Percentiles rank a stretch among this genome's conserved stretches.
Conservation (phyloP, 2,113 vertebrate species). For the Forbesichthys agassizii region DNA sequence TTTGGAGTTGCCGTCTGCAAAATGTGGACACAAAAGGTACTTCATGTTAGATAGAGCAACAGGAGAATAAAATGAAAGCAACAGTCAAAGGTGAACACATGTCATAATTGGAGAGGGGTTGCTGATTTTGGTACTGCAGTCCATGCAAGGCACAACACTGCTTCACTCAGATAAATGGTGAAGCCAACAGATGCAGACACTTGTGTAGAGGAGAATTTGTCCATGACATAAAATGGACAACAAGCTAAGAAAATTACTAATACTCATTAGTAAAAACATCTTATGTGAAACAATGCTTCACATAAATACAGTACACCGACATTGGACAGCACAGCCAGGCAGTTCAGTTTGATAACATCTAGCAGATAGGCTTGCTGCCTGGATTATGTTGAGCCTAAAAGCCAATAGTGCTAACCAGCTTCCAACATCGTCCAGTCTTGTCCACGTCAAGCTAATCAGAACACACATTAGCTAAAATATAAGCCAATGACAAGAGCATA, state of each 20-base stretch:
- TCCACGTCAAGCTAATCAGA: background rate
- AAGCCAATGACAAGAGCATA: background rate
- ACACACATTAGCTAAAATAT: background rate
- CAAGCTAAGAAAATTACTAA: no score
- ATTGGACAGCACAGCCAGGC: conserved; percentile 2
- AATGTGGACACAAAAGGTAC: conserved; percentile 97
- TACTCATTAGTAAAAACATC: no score
- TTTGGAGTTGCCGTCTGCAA: conserved; percentile 98
- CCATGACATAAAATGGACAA: no score
- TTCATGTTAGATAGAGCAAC: conserved; percentile 86
- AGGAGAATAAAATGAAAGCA: conserved; percentile 77
- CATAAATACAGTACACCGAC: conserved; percentile 9
- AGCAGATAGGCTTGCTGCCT: no score
- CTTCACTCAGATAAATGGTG: conserved; percentile 68
- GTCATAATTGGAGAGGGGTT: conserved; percentile 65
- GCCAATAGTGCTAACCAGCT: background rate
- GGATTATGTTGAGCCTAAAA: no score
- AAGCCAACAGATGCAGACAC: background rate
- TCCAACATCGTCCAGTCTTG: background rate
- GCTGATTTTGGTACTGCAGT: conserved; percentile 76
- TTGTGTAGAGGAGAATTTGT: background rate
- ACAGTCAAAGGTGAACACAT: conserved; percentile 87
- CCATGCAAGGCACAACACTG: conserved; percentile 85
- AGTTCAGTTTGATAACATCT: no score
- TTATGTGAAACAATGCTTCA: background rate